Conservation (phyloP, 2,797 vertebrate genomes). For the Acestrorhynchus altus region DNA sequence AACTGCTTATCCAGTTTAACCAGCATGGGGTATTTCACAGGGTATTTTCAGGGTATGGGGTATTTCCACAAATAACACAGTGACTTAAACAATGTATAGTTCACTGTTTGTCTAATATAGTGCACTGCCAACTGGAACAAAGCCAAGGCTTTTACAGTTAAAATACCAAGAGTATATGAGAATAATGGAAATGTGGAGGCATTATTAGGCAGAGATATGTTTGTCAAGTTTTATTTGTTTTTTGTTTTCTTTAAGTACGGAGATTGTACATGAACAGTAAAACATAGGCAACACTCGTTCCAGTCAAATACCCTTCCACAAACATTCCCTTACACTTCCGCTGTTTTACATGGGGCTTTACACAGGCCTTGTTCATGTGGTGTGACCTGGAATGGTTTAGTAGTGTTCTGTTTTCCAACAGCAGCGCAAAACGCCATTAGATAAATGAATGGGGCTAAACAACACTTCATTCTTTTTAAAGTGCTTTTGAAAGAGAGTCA, state of each 20-base stretch:
- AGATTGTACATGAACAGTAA: conserved; percentile 53
- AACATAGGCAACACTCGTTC: conserved; percentile 47
- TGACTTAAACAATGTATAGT: too few species aligned
- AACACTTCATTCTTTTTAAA: conserved; percentile 26
- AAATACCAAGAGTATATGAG: not conserved
- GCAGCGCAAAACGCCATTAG: conserved; percentile 21
- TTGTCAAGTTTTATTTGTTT: conserved; percentile 51
- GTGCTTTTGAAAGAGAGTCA: conserved; percentile 33
- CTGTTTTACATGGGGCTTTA: not conserved
- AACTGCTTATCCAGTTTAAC: too few species aligned
- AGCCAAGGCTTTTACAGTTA: not conserved
- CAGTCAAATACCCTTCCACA: conserved; percentile 44
- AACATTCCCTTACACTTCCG: conserved; percentile 34
- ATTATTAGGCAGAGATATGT: conserved; percentile 26
- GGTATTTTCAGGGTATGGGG: too few species aligned
- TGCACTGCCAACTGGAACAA: too few species aligned
- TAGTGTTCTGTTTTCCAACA: conserved; percentile 47
- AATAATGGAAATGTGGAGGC: not conserved
- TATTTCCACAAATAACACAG: too few species aligned
- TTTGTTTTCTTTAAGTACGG: conserved; percentile 42
- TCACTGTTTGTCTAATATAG: too few species aligned
- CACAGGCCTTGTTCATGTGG: conserved; percentile 7
- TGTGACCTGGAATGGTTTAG: conserved; percentile 43
- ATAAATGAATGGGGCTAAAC: conserved; percentile 17
- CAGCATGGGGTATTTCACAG: too few species aligned